Base-by-base conservation (phyloP, 92 coral and sea anemone species). In the Heliopora coerulea region DNA sequence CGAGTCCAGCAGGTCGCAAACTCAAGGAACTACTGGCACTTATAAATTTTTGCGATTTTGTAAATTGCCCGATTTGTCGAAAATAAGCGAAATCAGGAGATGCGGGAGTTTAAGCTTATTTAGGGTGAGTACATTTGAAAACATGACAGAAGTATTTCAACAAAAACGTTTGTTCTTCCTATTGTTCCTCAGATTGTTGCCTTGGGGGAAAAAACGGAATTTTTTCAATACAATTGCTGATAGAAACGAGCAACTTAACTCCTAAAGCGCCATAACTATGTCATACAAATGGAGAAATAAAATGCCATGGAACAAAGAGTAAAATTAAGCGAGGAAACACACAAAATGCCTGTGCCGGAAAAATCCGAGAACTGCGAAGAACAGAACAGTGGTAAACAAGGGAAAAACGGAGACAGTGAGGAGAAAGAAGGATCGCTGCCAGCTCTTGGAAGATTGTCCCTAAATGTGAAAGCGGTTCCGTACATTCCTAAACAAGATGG, bases 401-500 rank as follows among this genome's bases (percentile, higher is more conserved):
- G 9, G 54, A 56, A 64, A 11, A 37, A 34, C 30, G 46, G 17
- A 25, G 31, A 64, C 50, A 26, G 21, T 2, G 72, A 34, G 59
- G 37, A 31, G 7, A 30, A 48, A 27, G 40, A 49, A 3, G 59
- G 27, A 32, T 19, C 54, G 13, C 11, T 48, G 60, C 75, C 59
- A 7, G 60, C 75, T 15, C 28, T 68, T 52, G 75, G 75, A 28
- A 26, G 33, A 50, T 68, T 68, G 49, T 68, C 75, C 60, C 60
- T 68, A 30, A 68, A 68, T 15, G 75, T 50, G 60, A 49, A 68
- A 49, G 75, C 75, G 20, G 75, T 68, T 23, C 75, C 75, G n/a
- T 68, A 68, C 33, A 48, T 68, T 21, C 75, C 75, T 15, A 68
- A 68, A 50, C 75, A 68, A 48, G 75, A 50, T 48, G 75, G 75